Percentiles rank a stretch among this genome's conserved stretches.
Conservation (phyloP, 2,888 invertebrate species). For the Pollenia angustigena region DNA sequence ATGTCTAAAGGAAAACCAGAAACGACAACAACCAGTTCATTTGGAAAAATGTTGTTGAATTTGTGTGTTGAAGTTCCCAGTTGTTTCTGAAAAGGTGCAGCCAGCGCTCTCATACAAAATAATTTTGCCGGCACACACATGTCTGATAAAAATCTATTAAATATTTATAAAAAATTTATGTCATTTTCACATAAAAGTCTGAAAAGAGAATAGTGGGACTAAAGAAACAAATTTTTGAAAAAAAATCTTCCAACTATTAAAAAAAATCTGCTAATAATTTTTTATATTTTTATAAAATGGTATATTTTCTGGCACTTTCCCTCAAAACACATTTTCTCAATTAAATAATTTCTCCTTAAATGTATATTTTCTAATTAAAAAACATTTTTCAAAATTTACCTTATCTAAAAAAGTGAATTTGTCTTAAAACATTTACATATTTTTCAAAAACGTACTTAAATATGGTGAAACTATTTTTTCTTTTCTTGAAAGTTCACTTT, state of each 20-base stretch:
- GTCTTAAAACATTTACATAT: too few species aligned
- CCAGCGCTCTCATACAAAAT: conserved; percentile 11
- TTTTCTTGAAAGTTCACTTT: too few species aligned
- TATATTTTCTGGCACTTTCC: too few species aligned
- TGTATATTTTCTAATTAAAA: too few species aligned
- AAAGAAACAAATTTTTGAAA: background rate
- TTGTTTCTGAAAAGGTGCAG: conserved; percentile 61
- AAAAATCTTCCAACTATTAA: background rate
- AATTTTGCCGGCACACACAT: conserved; percentile 44
- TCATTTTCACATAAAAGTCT: conserved; percentile 5
- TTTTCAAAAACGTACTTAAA: too few species aligned
- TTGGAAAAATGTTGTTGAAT: conserved; percentile 46
- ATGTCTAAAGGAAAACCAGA: conserved; percentile 45
- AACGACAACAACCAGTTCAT: conserved; percentile 60
- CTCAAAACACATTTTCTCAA: too few species aligned
- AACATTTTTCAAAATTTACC: too few species aligned
- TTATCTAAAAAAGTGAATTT: too few species aligned
- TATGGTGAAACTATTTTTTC: too few species aligned
- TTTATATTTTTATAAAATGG: too few species aligned
- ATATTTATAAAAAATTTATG: conserved; percentile 35
- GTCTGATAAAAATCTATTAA: conserved; percentile 55
- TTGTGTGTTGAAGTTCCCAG: conserved; percentile 32
- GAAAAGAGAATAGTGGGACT: conserved; percentile 33
- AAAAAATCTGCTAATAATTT: too few species aligned
- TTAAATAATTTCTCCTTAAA: too few species aligned